Evolutionary conservation across 2,113 vertebrate species (phyloP).

Genomic region (Phasianus colchicus): DNA sequence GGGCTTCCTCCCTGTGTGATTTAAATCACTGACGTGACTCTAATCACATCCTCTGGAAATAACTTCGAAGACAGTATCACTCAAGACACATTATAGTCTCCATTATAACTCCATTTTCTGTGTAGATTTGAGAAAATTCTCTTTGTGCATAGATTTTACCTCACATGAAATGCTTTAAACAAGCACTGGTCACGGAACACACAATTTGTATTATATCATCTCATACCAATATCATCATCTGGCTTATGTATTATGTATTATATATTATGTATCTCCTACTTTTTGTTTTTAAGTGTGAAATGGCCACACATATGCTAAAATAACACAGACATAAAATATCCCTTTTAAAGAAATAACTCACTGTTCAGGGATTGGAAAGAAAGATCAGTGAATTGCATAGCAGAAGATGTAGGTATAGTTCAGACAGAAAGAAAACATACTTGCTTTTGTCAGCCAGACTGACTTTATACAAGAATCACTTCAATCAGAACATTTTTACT

Average conservation of each 20-base stretch:
- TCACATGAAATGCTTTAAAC: constrained; percentile 26
- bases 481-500: neutral
- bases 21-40: constrained; percentile 12
- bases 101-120: neutral
- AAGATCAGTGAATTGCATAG: constrained; percentile 40
- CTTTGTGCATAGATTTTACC: constrained; percentile 33
- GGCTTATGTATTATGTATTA: neutral
- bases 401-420: constrained; percentile 34
- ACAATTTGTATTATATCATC: neutral
- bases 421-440: constrained; percentile 44
- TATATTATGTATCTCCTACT: neutral
- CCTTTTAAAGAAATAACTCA: constrained; percentile 11
- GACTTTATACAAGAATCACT: neutral
- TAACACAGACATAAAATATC: constrained; percentile 4
- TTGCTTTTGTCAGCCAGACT: constrained; percentile 30
- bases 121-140: constrained; percentile 46
- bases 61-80: constrained; percentile 29
- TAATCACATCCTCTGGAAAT: constrained; percentile 30
- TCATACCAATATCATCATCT: constrained; percentile 34
- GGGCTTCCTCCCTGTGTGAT: neutral
- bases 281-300: constrained; percentile 20
- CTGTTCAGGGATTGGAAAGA: constrained; percentile 11
- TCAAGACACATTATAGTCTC: constrained; percentile 7
- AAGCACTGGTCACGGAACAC: constrained; percentile 5
- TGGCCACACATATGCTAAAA: neutral